Evolutionary conservation across 2,113 vertebrate species (phyloP).

Genomic region (Callopanchax toddi): DNA sequence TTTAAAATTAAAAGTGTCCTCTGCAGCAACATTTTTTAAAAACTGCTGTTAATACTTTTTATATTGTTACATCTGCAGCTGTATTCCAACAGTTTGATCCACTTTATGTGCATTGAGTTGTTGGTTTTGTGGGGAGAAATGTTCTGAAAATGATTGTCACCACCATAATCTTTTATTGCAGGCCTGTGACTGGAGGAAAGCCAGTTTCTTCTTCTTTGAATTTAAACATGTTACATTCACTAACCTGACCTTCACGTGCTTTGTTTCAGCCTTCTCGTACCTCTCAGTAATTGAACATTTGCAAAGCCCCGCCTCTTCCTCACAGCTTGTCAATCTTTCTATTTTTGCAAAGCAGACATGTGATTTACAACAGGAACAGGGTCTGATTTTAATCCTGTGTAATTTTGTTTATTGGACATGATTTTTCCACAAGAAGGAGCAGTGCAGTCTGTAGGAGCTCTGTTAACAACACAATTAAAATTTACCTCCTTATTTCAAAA

Average conservation of each 20-base stretch:
- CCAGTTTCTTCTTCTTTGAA: background rate
- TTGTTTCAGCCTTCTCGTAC: slow-evolving; percentile 1
- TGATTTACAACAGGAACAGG: background rate
- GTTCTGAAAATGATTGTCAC: too few species aligned
- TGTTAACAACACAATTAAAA: background rate
- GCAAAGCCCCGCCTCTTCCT: background rate
- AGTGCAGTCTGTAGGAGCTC: background rate
- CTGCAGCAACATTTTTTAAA: slow-evolving; percentile 4
- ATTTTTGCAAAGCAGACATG: background rate
- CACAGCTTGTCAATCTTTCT: slow-evolving; percentile 12
- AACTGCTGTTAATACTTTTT: background rate
- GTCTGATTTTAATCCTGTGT: background rate
- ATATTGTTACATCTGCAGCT: background rate
- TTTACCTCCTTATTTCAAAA: too few species aligned
- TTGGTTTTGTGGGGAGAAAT: background rate
- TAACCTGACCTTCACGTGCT: slow-evolving; percentile 11
- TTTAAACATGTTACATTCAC: slow-evolving; percentile 2
- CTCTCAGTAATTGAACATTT: slow-evolving; percentile 24
- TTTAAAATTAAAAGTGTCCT: slow-evolving; percentile 1
- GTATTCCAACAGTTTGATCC: too few species aligned
- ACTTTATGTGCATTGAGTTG: too few species aligned
- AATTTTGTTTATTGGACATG: slow-evolving; percentile 3
- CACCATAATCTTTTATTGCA: too few species aligned
- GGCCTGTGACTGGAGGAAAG: background rate
- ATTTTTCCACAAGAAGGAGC: background rate